Percentiles rank a stretch among this genome's conserved stretches.
These are phyloP conservation scores for Melangyna quadrimaculata DNA, from an alignment of 2,888 invertebrate species.

Conservation along the genomic window DNA sequence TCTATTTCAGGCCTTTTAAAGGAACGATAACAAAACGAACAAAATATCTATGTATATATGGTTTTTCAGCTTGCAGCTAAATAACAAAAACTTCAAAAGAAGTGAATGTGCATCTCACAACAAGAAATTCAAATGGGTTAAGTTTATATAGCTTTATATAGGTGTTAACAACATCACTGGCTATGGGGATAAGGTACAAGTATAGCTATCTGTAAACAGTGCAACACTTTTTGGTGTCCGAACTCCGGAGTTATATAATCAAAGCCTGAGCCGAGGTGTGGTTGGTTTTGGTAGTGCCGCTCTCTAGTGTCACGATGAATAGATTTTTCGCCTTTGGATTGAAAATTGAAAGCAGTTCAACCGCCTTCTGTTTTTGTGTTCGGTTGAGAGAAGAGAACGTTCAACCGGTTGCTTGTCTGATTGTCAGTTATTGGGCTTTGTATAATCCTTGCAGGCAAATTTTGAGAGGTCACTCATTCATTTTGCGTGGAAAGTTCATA, in stretches of 20 bases:
- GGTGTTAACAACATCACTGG: not conserved
- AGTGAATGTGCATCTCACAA: slow-evolving; percentile 13
- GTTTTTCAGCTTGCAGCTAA: slow-evolving; percentile 10
- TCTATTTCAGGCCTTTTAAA: slow-evolving; percentile 12
- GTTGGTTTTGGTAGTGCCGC: not conserved
- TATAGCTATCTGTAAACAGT: not conserved
- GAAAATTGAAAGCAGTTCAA: slow-evolving; percentile 21
- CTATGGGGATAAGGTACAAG: not conserved
- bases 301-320: slow-evolving; percentile 12
- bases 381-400: not conserved
- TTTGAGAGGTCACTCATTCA: not conserved
- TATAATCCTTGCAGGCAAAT: not conserved
- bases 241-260: not conserved
- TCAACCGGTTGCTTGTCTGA: not conserved
- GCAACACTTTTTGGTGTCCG: not conserved
- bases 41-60: not conserved
- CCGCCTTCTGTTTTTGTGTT: slow-evolving; percentile 2
- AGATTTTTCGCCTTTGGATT: not conserved
- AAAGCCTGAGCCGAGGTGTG: not conserved
- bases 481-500: not conserved
- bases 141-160: not conserved
- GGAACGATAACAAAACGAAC: not conserved
- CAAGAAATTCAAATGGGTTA: slow-evolving; percentile 5
- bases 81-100: not conserved
- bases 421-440: not conserved